phyloP scores from a whole-genome alignment of 1,140 invertebrate genomes.

The Scylla paramamosain region DNA sequence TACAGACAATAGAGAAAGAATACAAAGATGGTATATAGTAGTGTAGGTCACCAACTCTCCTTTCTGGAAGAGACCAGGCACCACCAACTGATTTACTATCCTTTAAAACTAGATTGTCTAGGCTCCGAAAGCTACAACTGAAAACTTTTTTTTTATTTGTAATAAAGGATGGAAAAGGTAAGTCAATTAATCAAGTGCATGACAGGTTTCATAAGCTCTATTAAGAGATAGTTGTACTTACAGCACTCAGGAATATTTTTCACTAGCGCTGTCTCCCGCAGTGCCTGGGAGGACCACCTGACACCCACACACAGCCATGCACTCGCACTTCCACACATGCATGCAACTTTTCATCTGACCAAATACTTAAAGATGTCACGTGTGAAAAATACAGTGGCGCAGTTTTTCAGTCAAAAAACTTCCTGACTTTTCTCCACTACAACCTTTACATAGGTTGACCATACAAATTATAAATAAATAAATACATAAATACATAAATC shows the following conservation, averaged over 20 bases:
- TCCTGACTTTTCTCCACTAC: not conserved
- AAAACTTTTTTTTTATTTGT: too few species aligned
- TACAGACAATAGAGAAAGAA: too few species aligned
- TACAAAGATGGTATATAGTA: too few species aligned
- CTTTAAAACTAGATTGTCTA: too few species aligned
- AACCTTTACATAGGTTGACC: not conserved
- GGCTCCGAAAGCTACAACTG: too few species aligned
- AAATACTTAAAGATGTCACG: not conserved
- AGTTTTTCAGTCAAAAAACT: not conserved
- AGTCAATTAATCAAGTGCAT: conserved; percentile 4
- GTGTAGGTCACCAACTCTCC: too few species aligned
- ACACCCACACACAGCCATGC: not conserved
- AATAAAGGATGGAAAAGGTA: not conserved
- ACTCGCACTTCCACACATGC: not conserved
- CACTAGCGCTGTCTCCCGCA: not conserved
- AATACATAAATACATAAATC: not conserved
- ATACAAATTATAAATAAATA: conserved; percentile 6
- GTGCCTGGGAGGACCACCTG: conserved; percentile 7
- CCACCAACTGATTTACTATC: too few species aligned
- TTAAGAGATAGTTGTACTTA: conserved; percentile 24
- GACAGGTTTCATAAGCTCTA: conserved; percentile 22
- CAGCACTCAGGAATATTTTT: conserved; percentile 13
- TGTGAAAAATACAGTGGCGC: not conserved
- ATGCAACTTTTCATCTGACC: not conserved
- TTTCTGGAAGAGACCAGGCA: too few species aligned